A percentile compares a stretch with the other conserved stretches of the same genome.
phyloP scores from a whole-genome alignment of 2,113 vertebrate species.

The Carettochelys insculpta region DNA sequence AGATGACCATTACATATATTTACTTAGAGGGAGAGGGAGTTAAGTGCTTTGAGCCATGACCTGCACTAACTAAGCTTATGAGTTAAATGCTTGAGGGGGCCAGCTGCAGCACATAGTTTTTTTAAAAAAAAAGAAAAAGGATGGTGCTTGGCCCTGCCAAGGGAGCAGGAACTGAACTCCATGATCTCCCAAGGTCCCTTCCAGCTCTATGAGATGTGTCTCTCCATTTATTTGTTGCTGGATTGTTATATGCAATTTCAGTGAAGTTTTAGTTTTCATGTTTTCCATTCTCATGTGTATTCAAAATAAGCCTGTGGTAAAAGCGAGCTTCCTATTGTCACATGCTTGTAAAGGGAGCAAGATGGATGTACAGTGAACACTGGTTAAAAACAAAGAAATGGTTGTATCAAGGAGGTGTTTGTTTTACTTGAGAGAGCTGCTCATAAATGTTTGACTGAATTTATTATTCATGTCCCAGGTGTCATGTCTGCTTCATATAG shows the following conservation, averaged over 20 bases:
- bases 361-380: background rate
- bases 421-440: background rate
- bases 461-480: background rate
- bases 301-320: background rate
- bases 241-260: background rate
- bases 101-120: too few relatives aligned
- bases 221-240: too few relatives aligned
- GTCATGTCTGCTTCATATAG: background rate
- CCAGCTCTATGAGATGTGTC: too few relatives aligned
- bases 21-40: too few relatives aligned
- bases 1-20: background rate
- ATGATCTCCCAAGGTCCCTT: too few relatives aligned
- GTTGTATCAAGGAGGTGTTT: background rate
- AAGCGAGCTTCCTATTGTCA: background rate
- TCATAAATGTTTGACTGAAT: background rate
- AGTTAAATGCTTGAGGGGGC: too few relatives aligned
- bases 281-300: background rate
- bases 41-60: too few relatives aligned
- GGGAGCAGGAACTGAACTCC: too few relatives aligned
- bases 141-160: too few relatives aligned
- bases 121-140: too few relatives aligned
- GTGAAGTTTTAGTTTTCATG: background rate
- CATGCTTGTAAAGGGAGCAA: background rate
- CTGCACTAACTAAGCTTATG: too few relatives aligned
- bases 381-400: background rate